phyloP scores from a whole-genome alignment of 2,888 invertebrate species.

The Stegophylla sp. region DNA sequence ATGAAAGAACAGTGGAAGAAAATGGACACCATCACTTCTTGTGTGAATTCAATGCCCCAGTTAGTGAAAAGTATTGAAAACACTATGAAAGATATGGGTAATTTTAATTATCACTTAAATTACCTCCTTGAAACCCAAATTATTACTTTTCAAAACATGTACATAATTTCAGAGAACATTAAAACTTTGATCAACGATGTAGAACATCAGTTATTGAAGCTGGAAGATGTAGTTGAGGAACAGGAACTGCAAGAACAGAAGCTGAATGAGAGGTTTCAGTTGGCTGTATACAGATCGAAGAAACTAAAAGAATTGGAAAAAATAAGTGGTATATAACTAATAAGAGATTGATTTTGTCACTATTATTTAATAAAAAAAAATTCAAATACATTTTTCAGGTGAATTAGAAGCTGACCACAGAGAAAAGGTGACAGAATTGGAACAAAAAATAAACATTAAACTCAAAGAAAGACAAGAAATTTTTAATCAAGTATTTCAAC shows the following conservation, averaged over 20 bases:
- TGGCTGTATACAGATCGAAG: conserved; percentile 75
- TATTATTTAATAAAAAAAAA: background rate
- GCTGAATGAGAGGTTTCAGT: conserved; percentile 75
- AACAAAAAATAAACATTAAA: conserved; percentile 68
- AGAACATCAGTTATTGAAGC: conserved; percentile 71
- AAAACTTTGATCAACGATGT: conserved; percentile 71
- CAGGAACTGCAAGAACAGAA: conserved; percentile 76
- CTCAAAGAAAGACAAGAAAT: conserved; percentile 74
- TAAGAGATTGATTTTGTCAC: background rate
- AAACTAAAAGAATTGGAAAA: conserved; percentile 70
- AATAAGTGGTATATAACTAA: conserved; percentile 67
- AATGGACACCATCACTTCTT: conserved; percentile 66
- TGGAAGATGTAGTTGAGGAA: conserved; percentile 75
- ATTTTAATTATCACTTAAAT: conserved; percentile 31
- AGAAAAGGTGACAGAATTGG: conserved; percentile 69
- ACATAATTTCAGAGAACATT: conserved; percentile 65
- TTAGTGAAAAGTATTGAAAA: conserved; percentile 66
- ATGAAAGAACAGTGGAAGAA: conserved; percentile 65
- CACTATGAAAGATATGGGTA: conserved; percentile 67
- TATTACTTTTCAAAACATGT: background rate
- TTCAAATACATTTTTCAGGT: conserved; percentile 64
- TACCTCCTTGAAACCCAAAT: background rate
- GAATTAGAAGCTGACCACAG: conserved; percentile 70
- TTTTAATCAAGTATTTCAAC: conserved; percentile 75
- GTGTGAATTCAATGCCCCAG: conserved; percentile 66